Percentiles rank a stretch among this genome's conserved stretches.
These are phyloP conservation scores for Erebia epiphron DNA, from an alignment of 2,888 invertebrate species.

Conservation along the genomic window DNA sequence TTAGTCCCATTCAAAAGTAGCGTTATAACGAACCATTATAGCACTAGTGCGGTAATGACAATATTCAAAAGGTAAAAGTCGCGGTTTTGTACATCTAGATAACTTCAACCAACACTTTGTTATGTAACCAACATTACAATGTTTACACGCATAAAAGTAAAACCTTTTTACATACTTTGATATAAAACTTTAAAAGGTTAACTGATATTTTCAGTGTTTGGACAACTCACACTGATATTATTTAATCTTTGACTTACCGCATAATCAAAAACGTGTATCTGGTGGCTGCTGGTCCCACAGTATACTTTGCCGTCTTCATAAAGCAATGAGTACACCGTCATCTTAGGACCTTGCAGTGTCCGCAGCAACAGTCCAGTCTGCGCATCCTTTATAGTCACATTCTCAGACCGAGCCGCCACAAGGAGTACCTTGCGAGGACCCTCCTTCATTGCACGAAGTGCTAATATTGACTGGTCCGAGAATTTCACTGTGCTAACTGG, in stretches of 20 bases:
- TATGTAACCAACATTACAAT: no score
- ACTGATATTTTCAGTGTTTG: no score
- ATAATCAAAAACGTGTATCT: slow-evolving; percentile 89
- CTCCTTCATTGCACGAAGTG: slow-evolving; percentile 88
- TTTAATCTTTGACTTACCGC: slow-evolving; percentile 79
- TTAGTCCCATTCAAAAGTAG: no score
- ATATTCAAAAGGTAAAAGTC: no score
- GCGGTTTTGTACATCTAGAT: no score
- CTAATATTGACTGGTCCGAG: slow-evolving; percentile 86
- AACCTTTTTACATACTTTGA: no score
- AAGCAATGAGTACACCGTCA: slow-evolving; percentile 88
- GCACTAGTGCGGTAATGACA: no score
- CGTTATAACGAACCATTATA: no score
- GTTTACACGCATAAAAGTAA: no score
- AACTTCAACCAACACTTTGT: no score
- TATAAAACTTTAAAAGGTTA: no score
- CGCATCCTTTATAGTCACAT: slow-evolving; percentile 88
- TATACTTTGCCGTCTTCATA: slow-evolving; percentile 87
- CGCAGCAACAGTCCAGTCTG: slow-evolving; percentile 86
- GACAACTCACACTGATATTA: neutral
- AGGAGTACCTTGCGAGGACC: slow-evolving; percentile 87
- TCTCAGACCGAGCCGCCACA: slow-evolving; percentile 87
- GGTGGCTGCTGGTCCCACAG: slow-evolving; percentile 89
- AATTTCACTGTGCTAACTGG: slow-evolving; percentile 82
- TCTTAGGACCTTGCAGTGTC: slow-evolving; percentile 82